Evolutionary conservation across 2,113 vertebrate genomes (phyloP), one percentile per base, ranked within the genome.

Genomic region (Pedionomus torquatus): DNA sequence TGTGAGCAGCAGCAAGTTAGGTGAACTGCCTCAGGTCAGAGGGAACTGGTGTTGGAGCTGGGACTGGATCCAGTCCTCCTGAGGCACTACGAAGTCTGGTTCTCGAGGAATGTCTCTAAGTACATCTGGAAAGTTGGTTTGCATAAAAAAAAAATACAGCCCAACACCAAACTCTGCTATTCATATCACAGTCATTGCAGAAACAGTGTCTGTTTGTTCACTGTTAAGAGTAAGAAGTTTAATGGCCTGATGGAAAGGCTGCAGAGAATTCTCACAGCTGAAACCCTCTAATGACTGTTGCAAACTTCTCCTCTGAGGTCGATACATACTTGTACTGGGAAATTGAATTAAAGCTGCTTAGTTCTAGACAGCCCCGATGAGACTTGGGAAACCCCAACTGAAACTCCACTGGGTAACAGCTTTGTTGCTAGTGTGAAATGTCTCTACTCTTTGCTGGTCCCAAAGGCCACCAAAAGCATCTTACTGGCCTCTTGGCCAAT

Each of bases 71-170:
- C 79, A 85, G 41, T 65, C 19, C 31, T 89, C 74, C 78, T 4
- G 37, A 65, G 70, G 49, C 79, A 15, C 4, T 44, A 30, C 58
- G 72, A 63, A 87, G 51, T 64, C 75, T 91, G 70, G 14, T 31
- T 83, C 77, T 52, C 81, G 55, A 89, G 83, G 80, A 90, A 71
- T 57, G 65, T 68, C 76, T 94, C 39, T 18, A 11, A 81, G 51
- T 55, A 61, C 80, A 90, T 75, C 79, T 90, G 92, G 65, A 71
- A 89, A 94, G 66, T 65, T 87, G 44, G 21, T 87, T 79, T 87
- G 35, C 68, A 39, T 79, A 63, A 77, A 69, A 44, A 16, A 37
- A 35, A 35, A 11, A 11, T 2, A 16, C 23, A 17, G 19, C 30
- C 54, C 54, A 57, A 57, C 57, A 61, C 61, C 61, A 20, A 43